These are phyloP conservation scores for Corythaeola cristata DNA, from an alignment of 2,113 vertebrate species.

Conservation along the genomic window DNA sequence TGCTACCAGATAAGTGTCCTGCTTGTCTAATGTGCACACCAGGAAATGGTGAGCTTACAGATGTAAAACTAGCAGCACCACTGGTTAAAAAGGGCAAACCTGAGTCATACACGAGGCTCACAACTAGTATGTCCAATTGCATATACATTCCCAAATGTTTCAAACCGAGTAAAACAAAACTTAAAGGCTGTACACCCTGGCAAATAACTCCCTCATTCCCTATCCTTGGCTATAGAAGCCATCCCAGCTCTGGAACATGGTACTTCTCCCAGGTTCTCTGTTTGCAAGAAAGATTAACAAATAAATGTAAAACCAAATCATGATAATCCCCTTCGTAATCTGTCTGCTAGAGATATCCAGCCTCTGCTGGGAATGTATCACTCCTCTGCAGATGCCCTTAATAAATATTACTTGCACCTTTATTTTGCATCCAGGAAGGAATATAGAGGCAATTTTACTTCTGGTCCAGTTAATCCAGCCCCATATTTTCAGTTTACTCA, in stretches of 20 bases:
- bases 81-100: neutral
- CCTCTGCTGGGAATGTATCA: neutral
- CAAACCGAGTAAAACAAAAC: neutral
- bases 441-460: neutral
- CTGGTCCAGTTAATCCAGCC: neutral
- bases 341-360: neutral
- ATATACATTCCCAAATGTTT: neutral
- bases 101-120: neutral
- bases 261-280: neutral
- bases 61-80: neutral
- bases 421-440: neutral
- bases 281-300: neutral
- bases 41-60: neutral
- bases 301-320: neutral
- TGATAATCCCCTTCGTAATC: neutral
- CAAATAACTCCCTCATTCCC: neutral
- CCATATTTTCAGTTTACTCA: neutral
- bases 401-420: neutral
- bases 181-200: neutral
- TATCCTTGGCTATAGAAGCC: neutral
- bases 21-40: neutral
- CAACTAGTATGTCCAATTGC: neutral
- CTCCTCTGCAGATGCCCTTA: neutral
- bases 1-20: neutral
- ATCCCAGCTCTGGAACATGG: neutral